A percentile compares a stretch with the other conserved stretches of the same genome.
These are phyloP conservation scores for Enhydra lutris DNA, from an alignment of 2,113 vertebrate species.

Conservation along the genomic window DNA sequence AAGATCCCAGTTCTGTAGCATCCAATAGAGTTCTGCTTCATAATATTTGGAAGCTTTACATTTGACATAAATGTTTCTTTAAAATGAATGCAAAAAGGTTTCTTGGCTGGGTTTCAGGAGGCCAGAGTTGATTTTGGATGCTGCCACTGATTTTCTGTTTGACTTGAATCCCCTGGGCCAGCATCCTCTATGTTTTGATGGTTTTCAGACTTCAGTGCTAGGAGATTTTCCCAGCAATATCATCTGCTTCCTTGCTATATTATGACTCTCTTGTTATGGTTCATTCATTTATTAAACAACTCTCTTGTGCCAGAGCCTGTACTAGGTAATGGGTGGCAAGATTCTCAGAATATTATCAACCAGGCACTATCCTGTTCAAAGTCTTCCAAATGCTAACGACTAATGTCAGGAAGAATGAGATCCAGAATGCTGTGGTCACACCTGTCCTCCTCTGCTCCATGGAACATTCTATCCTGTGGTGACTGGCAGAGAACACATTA, in stretches of 20 bases:
- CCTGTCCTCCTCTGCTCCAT: background rate
- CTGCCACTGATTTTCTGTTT: background rate
- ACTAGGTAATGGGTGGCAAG: background rate
- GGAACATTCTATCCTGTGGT: background rate
- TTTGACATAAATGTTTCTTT: slow-evolving; percentile 11
- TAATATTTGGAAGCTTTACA: background rate
- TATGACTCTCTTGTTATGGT: background rate
- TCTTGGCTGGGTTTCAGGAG: background rate
- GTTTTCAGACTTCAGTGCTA: background rate
- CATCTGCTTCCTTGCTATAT: background rate
- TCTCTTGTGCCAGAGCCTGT: background rate
- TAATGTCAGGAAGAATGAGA: background rate
- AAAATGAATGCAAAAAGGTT: background rate
- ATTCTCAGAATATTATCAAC: background rate
- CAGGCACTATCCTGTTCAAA: background rate
- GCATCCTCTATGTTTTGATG: background rate
- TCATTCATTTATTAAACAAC: background rate
- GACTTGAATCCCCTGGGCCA: background rate
- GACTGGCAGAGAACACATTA: background rate
- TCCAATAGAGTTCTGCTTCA: background rate
- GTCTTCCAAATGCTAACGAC: background rate
- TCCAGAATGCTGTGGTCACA: background rate
- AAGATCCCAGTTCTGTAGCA: background rate
- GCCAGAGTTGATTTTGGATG: slow-evolving; percentile 5
- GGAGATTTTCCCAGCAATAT: background rate